Evolutionary conservation across 1,140 invertebrate species (phyloP), one percentile per base, ranked within the genome.

Genomic region (Oryctes rhinoceros): DNA sequence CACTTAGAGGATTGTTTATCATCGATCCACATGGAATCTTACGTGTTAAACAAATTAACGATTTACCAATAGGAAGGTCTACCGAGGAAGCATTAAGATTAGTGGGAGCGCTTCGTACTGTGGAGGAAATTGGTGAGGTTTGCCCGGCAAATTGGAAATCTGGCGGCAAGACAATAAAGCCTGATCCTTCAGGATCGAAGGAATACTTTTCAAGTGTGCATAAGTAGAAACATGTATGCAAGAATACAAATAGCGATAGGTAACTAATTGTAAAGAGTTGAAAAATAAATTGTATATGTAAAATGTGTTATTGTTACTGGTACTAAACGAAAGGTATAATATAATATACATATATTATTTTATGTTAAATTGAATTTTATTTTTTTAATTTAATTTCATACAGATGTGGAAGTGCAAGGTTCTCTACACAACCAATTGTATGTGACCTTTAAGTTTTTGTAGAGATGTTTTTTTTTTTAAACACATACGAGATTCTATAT

Each of bases 61-160:
- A 99, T 90, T 89, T 98, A 83, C 97, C 97, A 0, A 96, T 99
- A 18, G 97, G 97, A 2, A 91, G 97, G 81, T 96, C 94, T 62
- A 96, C 99, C 1, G 96, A 98, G 83, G 97, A 99, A 88, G 94
- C 94, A 0, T 85, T 98, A 11, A 91, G 97, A 81, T 89, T 98
- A 11, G 92, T 99, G 35, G 96, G 97, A 87, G 97, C 97, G 59
- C 96, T 98, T 87, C 95, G 97, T 86, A 98, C 96, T 90, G 92
- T 96, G 71, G 97, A 98, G 81, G 93, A 97, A 87, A 94, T 98
- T 86, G 97, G 97, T 79, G 97, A 98, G 92, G 96, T 96, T 13
- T 97, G 95, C 85, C 95, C 96, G 62, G 95, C 95, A 9, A 95
- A 95, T 84, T 96, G 95, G 95, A 92, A 94, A 20, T 90, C 90